Evolutionary conservation across 2,113 vertebrate species (phyloP).

Genomic region (Calonectris borealis): DNA sequence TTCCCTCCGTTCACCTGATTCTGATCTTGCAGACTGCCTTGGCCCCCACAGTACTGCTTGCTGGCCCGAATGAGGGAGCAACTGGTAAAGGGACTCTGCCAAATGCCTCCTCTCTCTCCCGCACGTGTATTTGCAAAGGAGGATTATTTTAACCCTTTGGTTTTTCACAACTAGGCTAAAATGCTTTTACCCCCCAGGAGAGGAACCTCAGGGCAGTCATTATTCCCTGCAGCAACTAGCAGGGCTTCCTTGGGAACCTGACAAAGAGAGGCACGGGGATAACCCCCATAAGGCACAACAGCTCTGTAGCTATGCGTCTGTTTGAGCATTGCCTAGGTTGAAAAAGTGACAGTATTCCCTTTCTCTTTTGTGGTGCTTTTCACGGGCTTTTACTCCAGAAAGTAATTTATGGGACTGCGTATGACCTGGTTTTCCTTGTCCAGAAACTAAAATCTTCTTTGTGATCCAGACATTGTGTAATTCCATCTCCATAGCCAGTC

Average conservation of each 20-base stretch:
- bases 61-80: neutral
- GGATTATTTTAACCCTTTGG: neutral
- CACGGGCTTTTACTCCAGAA: neutral
- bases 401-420: neutral
- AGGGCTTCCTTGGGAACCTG: neutral
- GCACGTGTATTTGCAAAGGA: neutral
- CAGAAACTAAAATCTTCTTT: neutral
- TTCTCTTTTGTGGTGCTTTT: neutral
- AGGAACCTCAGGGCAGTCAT: neutral
- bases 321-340: neutral
- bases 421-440: neutral
- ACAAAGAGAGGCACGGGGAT: neutral
- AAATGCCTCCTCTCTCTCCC: neutral
- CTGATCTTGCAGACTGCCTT: neutral
- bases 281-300: neutral
- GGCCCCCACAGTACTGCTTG: neutral
- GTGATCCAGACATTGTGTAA: constrained; percentile 8
- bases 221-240: neutral
- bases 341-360: neutral
- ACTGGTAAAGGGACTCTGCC: neutral
- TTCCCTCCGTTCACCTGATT: neutral
- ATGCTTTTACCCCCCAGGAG: neutral
- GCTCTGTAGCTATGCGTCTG: neutral
- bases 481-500: neutral
- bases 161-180: neutral